Evolutionary conservation across 2,888 invertebrate genomes (phyloP).

Genomic region (Meiosimyza decipiens): DNA sequence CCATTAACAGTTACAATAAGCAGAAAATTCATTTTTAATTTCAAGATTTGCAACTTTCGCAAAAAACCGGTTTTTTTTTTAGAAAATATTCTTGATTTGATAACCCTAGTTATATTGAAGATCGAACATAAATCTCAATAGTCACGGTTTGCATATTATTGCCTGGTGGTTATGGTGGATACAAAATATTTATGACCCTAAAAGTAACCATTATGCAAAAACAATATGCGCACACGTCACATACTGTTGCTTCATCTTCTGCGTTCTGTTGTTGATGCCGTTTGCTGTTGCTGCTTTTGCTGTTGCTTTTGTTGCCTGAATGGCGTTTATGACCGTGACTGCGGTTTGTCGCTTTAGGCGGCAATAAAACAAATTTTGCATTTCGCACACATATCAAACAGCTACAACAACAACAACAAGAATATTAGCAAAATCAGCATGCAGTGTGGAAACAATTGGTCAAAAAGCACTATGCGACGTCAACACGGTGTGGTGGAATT

Average conservation of each 20-base stretch:
- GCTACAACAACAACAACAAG: not conserved
- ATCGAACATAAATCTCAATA: constrained; percentile 19
- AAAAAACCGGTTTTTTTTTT: no score
- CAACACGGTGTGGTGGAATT: no score
- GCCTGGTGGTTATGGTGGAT: not conserved
- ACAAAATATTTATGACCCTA: constrained; percentile 19
- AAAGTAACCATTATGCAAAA: constrained; percentile 27
- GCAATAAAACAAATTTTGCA: constrained; percentile 26
- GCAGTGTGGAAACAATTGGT: constrained; percentile 26
- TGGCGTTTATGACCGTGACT: constrained; percentile 21
- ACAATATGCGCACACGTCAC: constrained; percentile 12
- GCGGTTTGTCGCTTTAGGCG: constrained; percentile 28
- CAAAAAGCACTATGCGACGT: constrained; percentile 1
- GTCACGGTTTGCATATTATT: constrained; percentile 26
- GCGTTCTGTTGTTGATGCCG: no score
- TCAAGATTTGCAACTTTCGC: no score
- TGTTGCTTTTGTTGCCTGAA: no score
- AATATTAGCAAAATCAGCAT: not conserved
- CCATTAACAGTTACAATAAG: no score
- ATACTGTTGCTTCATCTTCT: no score
- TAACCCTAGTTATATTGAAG: no score
- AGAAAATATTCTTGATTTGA: no score
- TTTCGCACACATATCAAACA: not conserved
- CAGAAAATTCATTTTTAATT: no score
- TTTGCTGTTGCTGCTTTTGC: no score